phyloP scores from a whole-genome alignment of 2,113 vertebrate species.

The Leucoraja erinaceus region DNA sequence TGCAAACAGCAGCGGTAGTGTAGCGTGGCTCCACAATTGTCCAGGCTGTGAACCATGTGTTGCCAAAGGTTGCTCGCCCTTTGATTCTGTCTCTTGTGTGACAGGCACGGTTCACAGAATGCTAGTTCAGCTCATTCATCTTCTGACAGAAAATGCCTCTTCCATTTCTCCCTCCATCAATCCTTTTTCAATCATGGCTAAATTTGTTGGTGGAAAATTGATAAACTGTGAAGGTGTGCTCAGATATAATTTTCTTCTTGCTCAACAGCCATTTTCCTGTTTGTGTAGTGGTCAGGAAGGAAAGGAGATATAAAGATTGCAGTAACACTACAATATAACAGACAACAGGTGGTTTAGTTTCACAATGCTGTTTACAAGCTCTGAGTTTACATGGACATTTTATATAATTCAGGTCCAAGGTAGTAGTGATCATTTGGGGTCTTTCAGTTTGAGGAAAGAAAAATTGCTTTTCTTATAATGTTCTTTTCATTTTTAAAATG shows the following conservation, averaged over 20 bases:
- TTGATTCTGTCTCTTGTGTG: slow-evolving; percentile 62
- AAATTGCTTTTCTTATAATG: background rate
- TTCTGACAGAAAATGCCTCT: slow-evolving; percentile 60
- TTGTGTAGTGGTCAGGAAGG: background rate
- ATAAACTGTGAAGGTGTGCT: slow-evolving; percentile 37
- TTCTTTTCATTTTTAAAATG: background rate
- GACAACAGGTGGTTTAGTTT: background rate
- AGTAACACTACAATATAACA: background rate
- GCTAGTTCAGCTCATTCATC: slow-evolving; percentile 58
- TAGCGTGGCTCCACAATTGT: slow-evolving; percentile 61
- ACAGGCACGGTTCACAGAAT: slow-evolving; percentile 60
- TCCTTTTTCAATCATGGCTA: slow-evolving; percentile 47
- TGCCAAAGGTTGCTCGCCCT: slow-evolving; percentile 64
- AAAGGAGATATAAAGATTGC: background rate
- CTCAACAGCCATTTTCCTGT: slow-evolving; percentile 27
- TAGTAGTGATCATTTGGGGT: background rate
- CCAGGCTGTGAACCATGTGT: slow-evolving; percentile 57
- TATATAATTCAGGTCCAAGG: background rate
- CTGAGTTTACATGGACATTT: background rate
- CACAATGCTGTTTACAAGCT: background rate
- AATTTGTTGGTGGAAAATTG: slow-evolving; percentile 37
- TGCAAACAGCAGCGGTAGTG: slow-evolving; percentile 49
- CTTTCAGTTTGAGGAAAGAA: background rate
- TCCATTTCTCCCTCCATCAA: slow-evolving; percentile 52
- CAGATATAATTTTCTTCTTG: slow-evolving; percentile 27